Evolutionary conservation across 2,113 vertebrate genomes (phyloP), one percentile per base, ranked within the genome.

Genomic region (Saccopteryx bilineata): DNA sequence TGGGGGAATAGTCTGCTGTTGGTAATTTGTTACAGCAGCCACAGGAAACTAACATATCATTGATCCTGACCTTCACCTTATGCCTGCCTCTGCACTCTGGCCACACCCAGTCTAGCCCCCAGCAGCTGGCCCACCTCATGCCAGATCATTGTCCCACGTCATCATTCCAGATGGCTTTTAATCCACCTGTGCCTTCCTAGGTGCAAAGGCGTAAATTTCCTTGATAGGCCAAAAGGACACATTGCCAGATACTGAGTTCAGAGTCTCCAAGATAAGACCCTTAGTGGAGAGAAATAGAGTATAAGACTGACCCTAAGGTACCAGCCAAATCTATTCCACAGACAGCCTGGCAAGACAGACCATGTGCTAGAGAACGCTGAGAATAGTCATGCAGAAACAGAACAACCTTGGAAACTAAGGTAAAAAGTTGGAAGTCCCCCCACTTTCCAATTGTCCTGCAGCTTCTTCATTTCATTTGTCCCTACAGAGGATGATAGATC

Each of bases 41-140:
- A 52, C 1, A 74, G 39, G 50, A 92, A 87, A 75, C 58, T 56
- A 83, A 91, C 31, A 86, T 10, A 74, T 1, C 13, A 58, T 52
- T 83, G 68, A 31, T 23, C 65, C 88, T 95, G n/a, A 74, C 61
- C 78, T 93, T 63, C 52, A 48, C 48, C 28, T 94, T 74, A 39
- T 52, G 54, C 50, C 28, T 12, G 60, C 31, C n/a, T 31, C 50
- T 26, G 48, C 17, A 54, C 66, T 85, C 66, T 81, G 65, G 54
- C 11, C 54, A 85, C 7, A 76, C 39, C 52, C 31, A 56, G 13
- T 10, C 46, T 68, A 58, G 68, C n/a, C n/a, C 18, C 50, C 58
- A 33, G 33, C 17, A 72, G 46, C 39, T 71, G 23, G 39, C 39
- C n/a, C 1, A 68, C 39, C 54, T 39, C 33, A 69, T 6, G 33